phyloP scores from a whole-genome alignment of 2,113 vertebrate genomes.

The Dasyurus viverrinus region DNA sequence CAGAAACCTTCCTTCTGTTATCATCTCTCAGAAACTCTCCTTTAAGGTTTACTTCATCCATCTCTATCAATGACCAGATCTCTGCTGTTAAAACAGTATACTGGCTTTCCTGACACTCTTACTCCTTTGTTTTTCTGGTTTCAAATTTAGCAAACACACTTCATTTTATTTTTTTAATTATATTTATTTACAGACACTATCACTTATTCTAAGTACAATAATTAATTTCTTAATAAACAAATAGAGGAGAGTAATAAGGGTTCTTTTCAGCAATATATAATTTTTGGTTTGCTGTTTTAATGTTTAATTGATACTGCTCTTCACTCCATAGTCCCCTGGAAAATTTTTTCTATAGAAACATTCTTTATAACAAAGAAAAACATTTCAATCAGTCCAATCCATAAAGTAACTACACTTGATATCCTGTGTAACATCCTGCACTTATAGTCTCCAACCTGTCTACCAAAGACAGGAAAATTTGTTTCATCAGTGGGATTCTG shows the following conservation, averaged over 20 bases:
- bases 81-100: neutral
- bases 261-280: neutral
- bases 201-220: neutral
- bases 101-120: neutral
- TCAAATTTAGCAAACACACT: neutral
- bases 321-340: neutral
- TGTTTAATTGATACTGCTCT: neutral
- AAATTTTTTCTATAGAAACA: neutral
- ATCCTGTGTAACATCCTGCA: neutral
- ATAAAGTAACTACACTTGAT: neutral
- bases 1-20: neutral
- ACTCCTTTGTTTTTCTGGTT: neutral
- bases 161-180: neutral
- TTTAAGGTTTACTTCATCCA: neutral
- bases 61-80: neutral
- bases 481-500: neutral
- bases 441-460: neutral
- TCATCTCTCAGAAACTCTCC: neutral
- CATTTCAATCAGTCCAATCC: neutral
- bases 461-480: neutral
- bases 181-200: neutral
- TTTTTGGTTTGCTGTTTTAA: neutral
- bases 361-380: neutral
- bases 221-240: neutral
- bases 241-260: neutral